phyloP scores from a whole-genome alignment of 2,888 invertebrate species.

The Platycheirus rosarum region DNA sequence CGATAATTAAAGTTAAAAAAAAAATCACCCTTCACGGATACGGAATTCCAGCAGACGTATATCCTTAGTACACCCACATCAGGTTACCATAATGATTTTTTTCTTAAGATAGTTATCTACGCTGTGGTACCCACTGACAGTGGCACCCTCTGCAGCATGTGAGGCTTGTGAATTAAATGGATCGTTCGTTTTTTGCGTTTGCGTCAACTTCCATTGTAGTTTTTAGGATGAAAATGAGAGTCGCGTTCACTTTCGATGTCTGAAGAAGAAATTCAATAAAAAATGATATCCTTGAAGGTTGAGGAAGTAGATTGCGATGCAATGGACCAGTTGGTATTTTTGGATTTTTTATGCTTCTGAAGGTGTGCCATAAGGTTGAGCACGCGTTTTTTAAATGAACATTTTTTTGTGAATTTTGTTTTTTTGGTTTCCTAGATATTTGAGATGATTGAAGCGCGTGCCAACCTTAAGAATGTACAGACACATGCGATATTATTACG shows the following conservation, averaged over 20 bases:
- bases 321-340: conserved; percentile 65
- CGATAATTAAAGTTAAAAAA: conserved; percentile 29
- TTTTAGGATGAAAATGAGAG: conserved; percentile 59
- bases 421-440: conserved; percentile 46
- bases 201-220: conserved; percentile 17
- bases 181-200: conserved; percentile 30
- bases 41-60: conserved; percentile 38
- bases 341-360: conserved; percentile 6
- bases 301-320: conserved; percentile 59
- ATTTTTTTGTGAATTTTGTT: conserved; percentile 47
- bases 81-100: conserved; percentile 42
- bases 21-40: conserved; percentile 53
- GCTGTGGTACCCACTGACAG: conserved; percentile 48
- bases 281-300: conserved; percentile 55
- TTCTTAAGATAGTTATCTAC: conserved; percentile 36
- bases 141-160: conserved; percentile 69
- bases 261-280: conserved; percentile 25
- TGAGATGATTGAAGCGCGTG: conserved; percentile 66
- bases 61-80: conserved; percentile 64
- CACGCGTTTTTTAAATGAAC: conserved; percentile 50
- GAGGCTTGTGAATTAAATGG: conserved; percentile 38
- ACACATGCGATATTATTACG: conserved; percentile 47
- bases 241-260: conserved; percentile 61
- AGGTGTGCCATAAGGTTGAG: conserved; percentile 64
- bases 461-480: conserved; percentile 52